Percentiles rank a stretch among this genome's conserved stretches.
phyloP scores from a whole-genome alignment of 2,888 invertebrate genomes.

The Amphipyra tragopoginis region DNA sequence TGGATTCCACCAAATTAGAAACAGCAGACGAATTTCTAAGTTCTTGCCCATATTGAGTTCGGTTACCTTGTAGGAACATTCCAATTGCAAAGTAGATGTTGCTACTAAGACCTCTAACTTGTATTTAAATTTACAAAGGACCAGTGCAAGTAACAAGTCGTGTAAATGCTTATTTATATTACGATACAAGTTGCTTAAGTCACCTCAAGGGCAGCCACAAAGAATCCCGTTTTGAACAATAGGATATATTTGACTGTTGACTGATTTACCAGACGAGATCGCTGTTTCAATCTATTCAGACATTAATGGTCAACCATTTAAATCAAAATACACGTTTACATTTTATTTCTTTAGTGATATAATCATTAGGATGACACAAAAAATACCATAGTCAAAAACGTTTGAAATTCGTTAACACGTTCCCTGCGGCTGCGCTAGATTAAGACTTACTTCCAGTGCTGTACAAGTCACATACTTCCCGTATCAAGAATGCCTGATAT shows the following conservation, averaged over 20 bases:
- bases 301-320: constrained; percentile 12
- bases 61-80: too few relatives aligned
- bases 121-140: background rate
- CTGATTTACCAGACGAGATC: constrained; percentile 16
- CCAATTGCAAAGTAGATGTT: background rate
- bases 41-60: too few relatives aligned
- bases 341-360: constrained; percentile 10
- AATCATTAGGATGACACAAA: constrained; percentile 8
- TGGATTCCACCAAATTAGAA: too few relatives aligned
- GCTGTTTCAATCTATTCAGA: constrained; percentile 13
- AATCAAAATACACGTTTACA: constrained; percentile 14
- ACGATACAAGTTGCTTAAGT: constrained; percentile 24
- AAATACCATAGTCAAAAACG: background rate
- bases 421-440: too few relatives aligned
- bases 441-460: too few relatives aligned
- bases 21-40: too few relatives aligned
- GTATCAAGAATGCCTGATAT: too few relatives aligned
- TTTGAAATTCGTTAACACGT: too few relatives aligned
- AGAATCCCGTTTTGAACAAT: constrained; percentile 17
- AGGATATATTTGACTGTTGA: constrained; percentile 17
- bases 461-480: too few relatives aligned
- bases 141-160: constrained; percentile 15
- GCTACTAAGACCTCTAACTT: constrained; percentile 18
- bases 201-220: constrained; percentile 31
- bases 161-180: constrained; percentile 15